Percentiles rank a stretch among this genome's conserved stretches.
phyloP scores from a whole-genome alignment of 2,113 vertebrate species.

The Pica pica region DNA sequence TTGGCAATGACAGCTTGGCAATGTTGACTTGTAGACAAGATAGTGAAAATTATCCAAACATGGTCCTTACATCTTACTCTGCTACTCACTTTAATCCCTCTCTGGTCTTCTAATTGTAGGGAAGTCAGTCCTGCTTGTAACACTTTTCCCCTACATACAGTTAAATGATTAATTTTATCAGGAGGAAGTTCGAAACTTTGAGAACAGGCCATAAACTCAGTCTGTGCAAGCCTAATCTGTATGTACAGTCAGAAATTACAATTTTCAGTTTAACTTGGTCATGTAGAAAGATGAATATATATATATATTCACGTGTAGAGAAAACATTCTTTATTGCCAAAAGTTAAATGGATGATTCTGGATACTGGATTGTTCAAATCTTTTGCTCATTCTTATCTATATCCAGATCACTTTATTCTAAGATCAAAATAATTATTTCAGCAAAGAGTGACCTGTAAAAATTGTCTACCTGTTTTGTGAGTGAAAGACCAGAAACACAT shows the following conservation, averaged over 20 bases:
- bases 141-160: rapidly evolving
- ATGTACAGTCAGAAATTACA: neutral
- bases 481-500: neutral
- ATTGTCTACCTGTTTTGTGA: neutral
- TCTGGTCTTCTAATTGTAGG: neutral
- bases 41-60: neutral
- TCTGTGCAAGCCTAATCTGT: neutral
- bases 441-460: neutral
- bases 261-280: neutral
- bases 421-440: neutral
- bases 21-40: neutral
- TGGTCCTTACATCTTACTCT: neutral
- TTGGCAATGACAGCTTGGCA: neutral
- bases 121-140: neutral
- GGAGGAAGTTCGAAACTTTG: neutral
- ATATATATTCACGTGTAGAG: neutral
- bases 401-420: neutral
- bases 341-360: neutral
- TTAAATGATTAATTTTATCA: too few species aligned
- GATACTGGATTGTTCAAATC: neutral
- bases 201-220: neutral
- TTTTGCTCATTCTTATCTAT: neutral
- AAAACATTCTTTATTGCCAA: neutral
- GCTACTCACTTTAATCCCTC: neutral
- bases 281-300: neutral